Percentiles rank a stretch among this genome's conserved stretches.
phyloP scores from a whole-genome alignment of 2,888 invertebrate species.

The Cloeon dipterum region DNA sequence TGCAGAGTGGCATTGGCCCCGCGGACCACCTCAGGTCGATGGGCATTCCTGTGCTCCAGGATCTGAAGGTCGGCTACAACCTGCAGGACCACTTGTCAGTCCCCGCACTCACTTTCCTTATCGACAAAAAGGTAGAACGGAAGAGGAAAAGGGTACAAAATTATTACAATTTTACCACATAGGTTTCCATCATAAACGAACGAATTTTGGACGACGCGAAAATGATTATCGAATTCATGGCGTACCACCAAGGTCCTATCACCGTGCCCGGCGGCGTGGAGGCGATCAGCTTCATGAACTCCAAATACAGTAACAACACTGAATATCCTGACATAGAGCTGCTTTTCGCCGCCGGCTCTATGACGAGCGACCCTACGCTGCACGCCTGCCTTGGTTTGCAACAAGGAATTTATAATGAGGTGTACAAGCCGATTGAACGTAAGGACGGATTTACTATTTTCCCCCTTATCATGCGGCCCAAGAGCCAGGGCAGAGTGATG shows the following conservation, averaged over 20 bases:
- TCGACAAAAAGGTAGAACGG: conserved; percentile 14
- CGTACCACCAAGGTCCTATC: conserved; percentile 27
- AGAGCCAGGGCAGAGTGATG: conserved; percentile 40
- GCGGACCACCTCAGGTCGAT: conserved; percentile 5
- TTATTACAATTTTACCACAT: background rate
- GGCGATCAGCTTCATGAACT: conserved; percentile 35
- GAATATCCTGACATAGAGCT: conserved; percentile 40
- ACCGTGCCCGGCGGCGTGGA: conserved; percentile 42
- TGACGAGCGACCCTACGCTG: conserved; percentile 23
- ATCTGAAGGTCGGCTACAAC: conserved; percentile 40
- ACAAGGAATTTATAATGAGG: conserved; percentile 18
- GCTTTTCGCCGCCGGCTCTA: conserved; percentile 30
- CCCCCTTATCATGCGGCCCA: conserved; percentile 47
- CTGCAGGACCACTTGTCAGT: conserved; percentile 46
- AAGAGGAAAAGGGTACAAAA: too few relatives aligned
- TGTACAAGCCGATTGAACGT: conserved; percentile 23
- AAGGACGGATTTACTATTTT: conserved; percentile 32
- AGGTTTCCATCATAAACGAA: background rate
- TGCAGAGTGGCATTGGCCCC: conserved; percentile 7
- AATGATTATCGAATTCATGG: conserved; percentile 25
- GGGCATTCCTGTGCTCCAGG: conserved; percentile 15
- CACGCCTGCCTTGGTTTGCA: conserved; percentile 26
- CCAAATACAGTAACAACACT: conserved; percentile 27
- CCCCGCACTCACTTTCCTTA: conserved; percentile 33
- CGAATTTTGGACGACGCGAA: conserved; percentile 3